Evolutionary conservation across 2,797 vertebrate species (phyloP).

Genomic region (Clarias platycephalus): DNA sequence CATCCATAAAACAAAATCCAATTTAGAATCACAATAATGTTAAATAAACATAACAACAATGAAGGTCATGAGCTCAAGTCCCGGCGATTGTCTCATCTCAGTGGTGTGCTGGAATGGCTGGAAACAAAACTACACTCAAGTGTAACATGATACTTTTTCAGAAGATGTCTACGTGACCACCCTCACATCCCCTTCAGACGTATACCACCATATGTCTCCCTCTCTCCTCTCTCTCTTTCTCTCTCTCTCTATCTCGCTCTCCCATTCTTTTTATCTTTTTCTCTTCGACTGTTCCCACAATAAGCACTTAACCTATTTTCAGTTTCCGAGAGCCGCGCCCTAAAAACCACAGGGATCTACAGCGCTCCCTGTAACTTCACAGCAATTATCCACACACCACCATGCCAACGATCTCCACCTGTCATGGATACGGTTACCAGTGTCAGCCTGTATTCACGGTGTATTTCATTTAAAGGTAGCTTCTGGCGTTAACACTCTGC

Average conservation of each 20-base stretch:
- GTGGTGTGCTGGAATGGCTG: not conserved
- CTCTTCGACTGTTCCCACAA: not conserved
- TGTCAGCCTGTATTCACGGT: no score
- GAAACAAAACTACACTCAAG: not conserved
- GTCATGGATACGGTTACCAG: not conserved
- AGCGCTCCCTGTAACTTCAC: not conserved
- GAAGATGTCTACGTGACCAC: constrained; percentile 13
- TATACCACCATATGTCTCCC: not conserved
- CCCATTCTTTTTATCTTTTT: constrained; percentile 18
- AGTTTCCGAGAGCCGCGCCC: not conserved
- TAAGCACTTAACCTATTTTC: not conserved
- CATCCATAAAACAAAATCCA: not conserved
- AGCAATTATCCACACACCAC: not conserved
- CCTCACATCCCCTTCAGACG: not conserved
- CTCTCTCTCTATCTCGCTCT: not conserved
- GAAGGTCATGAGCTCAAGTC: not conserved
- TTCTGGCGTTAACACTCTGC: not conserved
- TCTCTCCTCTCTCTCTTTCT: not conserved
- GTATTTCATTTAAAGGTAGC: not conserved
- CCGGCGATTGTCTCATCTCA: not conserved
- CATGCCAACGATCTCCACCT: not conserved
- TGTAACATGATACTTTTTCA: not conserved
- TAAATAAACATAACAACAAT: not conserved
- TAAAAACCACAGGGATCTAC: not conserved
- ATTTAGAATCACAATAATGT: not conserved